A percentile compares a stretch with the other conserved stretches of the same genome.
These are phyloP conservation scores for Mormyrops attenuatus DNA, from an alignment of 2,797 vertebrate genomes.

Conservation along the genomic window DNA sequence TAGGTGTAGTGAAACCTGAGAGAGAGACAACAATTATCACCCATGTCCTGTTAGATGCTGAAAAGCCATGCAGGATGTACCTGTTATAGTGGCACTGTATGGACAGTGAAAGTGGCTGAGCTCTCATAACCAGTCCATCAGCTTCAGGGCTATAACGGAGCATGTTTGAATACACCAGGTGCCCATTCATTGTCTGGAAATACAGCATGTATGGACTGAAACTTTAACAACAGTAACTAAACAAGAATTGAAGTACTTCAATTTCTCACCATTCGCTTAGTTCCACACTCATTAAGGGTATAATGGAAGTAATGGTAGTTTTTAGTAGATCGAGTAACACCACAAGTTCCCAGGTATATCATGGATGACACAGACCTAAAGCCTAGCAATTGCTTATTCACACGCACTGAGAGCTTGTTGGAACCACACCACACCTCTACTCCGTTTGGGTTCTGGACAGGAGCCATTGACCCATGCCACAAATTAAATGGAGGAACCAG, in stretches of 20 bases:
- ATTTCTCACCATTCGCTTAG: constrained; percentile 34
- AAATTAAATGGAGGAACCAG: constrained; percentile 32
- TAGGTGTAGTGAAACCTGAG: constrained; percentile 61
- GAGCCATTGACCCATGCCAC: not conserved
- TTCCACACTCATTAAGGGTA: constrained; percentile 40
- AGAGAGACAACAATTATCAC: not conserved
- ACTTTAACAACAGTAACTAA: not conserved
- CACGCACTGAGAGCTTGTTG: constrained; percentile 40
- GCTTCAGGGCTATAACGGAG: constrained; percentile 43
- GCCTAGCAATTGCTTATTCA: constrained; percentile 39
- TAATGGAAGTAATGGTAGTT: constrained; percentile 47
- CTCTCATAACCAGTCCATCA: constrained; percentile 43
- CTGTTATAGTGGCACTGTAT: constrained; percentile 56
- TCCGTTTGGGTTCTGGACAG: not conserved
- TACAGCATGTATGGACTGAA: not conserved
- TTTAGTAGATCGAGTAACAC: constrained; percentile 17
- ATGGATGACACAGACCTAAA: constrained; percentile 26
- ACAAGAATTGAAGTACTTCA: not conserved
- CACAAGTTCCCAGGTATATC: constrained; percentile 48
- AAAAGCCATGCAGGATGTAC: constrained; percentile 32
- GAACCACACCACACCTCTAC: constrained; percentile 50
- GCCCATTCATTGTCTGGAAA: constrained; percentile 44
- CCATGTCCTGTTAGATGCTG: not conserved
- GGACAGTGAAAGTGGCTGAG: constrained; percentile 40
- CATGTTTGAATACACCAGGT: constrained; percentile 47